Evolutionary conservation across 2,888 invertebrate genomes (phyloP).

Genomic region (Trichogramma dendrolimi): DNA sequence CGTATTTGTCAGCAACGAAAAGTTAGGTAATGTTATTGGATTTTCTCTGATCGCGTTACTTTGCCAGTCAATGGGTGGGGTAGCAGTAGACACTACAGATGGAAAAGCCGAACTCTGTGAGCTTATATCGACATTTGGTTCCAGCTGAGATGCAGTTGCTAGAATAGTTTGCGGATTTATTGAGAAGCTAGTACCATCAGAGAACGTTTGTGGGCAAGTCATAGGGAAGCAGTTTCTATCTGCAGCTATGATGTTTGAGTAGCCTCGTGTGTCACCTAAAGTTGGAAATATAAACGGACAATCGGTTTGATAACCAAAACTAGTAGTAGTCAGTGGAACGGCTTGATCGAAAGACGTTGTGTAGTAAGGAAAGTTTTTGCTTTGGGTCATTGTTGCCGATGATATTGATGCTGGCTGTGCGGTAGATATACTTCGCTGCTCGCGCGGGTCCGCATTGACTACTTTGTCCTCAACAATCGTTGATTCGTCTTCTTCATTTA

Average conservation of each 20-base stretch:
- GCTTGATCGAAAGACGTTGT: slow-evolving; percentile 17
- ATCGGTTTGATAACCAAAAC: slow-evolving; percentile 37
- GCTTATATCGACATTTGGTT: slow-evolving; percentile 8
- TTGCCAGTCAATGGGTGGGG: slow-evolving; percentile 24
- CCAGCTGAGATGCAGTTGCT: slow-evolving; percentile 9
- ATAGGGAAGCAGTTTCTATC: slow-evolving; percentile 27
- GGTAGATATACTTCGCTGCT: not conserved
- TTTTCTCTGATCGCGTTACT: slow-evolving; percentile 5
- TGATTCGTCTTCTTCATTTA: slow-evolving; percentile 63
- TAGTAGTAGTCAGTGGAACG: slow-evolving; percentile 31
- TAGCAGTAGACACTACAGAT: slow-evolving; percentile 5
- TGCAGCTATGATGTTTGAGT: slow-evolving; percentile 21
- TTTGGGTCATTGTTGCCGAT: not conserved
- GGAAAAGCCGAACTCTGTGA: slow-evolving; percentile 1
- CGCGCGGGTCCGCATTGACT: not conserved
- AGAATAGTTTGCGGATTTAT: slow-evolving; percentile 25
- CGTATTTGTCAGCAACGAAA: slow-evolving; percentile 1
- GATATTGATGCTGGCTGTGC: not conserved
- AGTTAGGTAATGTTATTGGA: slow-evolving; percentile 22
- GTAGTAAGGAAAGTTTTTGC: slow-evolving; percentile 10
- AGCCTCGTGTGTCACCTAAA: slow-evolving; percentile 26
- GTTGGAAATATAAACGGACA: slow-evolving; percentile 43
- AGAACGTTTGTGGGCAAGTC: slow-evolving; percentile 35
- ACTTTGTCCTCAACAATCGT: slow-evolving; percentile 40
- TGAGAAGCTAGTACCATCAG: slow-evolving; percentile 19